These are phyloP conservation scores for Macrotis lagotis DNA, from an alignment of 2,113 vertebrate genomes.

Conservation along the genomic window DNA sequence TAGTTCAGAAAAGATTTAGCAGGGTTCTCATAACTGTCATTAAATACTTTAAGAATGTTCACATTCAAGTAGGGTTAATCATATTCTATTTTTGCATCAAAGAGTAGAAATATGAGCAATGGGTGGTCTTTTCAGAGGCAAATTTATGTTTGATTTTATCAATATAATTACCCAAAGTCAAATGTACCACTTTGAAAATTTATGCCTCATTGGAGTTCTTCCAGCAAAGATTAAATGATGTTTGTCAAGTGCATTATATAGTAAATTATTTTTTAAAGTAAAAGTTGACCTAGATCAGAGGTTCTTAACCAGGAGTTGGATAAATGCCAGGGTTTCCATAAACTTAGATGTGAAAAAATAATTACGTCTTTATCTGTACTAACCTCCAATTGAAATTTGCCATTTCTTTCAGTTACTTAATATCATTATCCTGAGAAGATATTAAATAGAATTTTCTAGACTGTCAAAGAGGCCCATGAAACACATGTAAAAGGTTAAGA, in stretches of 20 bases:
- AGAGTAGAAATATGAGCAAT: not conserved
- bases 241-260: not conserved
- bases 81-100: not conserved
- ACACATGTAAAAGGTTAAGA: not conserved
- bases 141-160: not conserved
- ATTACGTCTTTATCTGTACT: not conserved
- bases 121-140: not conserved
- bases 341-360: not conserved
- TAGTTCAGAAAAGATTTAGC: not conserved
- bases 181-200: not conserved
- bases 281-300: not conserved
- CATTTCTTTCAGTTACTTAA: not conserved
- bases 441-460: not conserved
- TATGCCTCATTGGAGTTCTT: not conserved
- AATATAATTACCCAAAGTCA: not conserved
- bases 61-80: not conserved
- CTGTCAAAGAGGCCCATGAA: not conserved
- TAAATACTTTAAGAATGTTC: not conserved
- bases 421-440: not conserved
- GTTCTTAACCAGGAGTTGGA: not conserved
- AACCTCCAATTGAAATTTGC: not conserved
- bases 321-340: not conserved
- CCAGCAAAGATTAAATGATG: not conserved
- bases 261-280: not conserved
- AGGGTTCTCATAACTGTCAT: not conserved